Evolutionary conservation across 2,888 invertebrate genomes (phyloP).

Genomic region (Alloplasta piceator): DNA sequence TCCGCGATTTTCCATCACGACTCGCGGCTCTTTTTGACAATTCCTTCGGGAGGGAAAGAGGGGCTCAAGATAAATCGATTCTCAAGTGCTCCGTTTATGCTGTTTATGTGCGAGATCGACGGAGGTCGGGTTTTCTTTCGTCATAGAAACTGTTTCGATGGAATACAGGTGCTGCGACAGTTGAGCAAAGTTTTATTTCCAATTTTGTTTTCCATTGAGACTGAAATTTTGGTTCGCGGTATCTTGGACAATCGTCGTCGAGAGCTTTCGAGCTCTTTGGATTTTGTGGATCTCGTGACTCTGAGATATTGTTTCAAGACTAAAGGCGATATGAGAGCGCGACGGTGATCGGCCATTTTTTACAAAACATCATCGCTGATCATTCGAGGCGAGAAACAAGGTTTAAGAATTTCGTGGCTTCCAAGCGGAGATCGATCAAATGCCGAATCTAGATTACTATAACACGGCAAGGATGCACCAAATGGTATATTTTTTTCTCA

Average conservation of each 20-base stretch:
- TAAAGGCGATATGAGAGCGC: constrained; percentile 43
- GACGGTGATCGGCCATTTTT: constrained; percentile 50
- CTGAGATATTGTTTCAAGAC: neutral
- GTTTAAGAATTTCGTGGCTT: constrained; percentile 13
- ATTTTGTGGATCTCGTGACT: neutral
- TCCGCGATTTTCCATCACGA: neutral
- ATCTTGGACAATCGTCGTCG: neutral
- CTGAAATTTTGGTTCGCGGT: constrained; percentile 8
- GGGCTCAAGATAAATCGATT: too few species aligned
- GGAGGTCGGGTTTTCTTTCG: neutral
- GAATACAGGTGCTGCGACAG: constrained; percentile 5
- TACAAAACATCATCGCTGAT: constrained; percentile 13
- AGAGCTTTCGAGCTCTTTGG: neutral
- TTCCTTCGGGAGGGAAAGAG: neutral
- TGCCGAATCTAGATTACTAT: constrained; percentile 83
- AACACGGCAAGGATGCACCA: constrained; percentile 83
- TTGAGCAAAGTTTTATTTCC: constrained; percentile 1
- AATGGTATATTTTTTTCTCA: constrained; percentile 79
- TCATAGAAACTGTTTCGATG: constrained; percentile 33
- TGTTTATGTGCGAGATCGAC: constrained; percentile 5
- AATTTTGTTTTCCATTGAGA: neutral
- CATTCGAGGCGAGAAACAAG: constrained; percentile 22
- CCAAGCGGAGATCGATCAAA: constrained; percentile 70
- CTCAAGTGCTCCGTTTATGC: neutral
- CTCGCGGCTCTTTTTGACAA: constrained; percentile 5